Evolutionary conservation across 2,797 vertebrate genomes (phyloP), one percentile per base, ranked within the genome.

Genomic region (Melopsittacus undulatus): DNA sequence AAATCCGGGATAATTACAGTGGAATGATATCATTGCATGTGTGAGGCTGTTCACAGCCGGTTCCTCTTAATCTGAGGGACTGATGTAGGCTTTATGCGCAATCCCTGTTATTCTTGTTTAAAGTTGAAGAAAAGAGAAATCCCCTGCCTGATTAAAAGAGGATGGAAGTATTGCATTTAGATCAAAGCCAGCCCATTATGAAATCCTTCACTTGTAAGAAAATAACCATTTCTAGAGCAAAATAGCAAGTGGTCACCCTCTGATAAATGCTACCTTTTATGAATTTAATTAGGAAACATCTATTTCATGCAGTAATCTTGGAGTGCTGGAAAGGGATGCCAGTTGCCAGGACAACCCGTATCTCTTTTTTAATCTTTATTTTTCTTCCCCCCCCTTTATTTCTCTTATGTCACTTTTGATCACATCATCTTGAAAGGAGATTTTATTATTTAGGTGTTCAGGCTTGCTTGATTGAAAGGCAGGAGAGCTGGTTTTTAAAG

Each of bases 331-430:
- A 87, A 81, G 72, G 75, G 64, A 93, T 95, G 54, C 73, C 56
- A 30, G 95, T 96, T 95, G 86, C 95, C 87, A 88, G 76, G 89
- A 92, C 84, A 85, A 94, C 94, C 4, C 20, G 19, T 45, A 83
- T 67, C n/a, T 90, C 52, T 62, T 36, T 63, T 81, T 16, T 32
- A 82, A 74, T 88, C 89, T 91, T 85, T 42, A 36, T 83, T 92
- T 91, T 86, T 32, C 42, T 51, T 40, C 61, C 78, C 51, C 78
- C 51, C n/a, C 17, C 22, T 90, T 84, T 57, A 63, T 90, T 79
- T 90, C 85, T 94, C 61, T 40, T 45, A 22, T 92, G 94, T 96
- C 95, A 96, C 83, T 96, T 94, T 83, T 83, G 90, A 96, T 96
- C 96, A 34, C 36, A 74, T 96, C 92, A 87, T 74, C 72, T 72